Evolutionary conservation across 1,140 invertebrate species (phyloP), one percentile per base, ranked within the genome.

Genomic region (Ptiloglossa arizonensis): DNA sequence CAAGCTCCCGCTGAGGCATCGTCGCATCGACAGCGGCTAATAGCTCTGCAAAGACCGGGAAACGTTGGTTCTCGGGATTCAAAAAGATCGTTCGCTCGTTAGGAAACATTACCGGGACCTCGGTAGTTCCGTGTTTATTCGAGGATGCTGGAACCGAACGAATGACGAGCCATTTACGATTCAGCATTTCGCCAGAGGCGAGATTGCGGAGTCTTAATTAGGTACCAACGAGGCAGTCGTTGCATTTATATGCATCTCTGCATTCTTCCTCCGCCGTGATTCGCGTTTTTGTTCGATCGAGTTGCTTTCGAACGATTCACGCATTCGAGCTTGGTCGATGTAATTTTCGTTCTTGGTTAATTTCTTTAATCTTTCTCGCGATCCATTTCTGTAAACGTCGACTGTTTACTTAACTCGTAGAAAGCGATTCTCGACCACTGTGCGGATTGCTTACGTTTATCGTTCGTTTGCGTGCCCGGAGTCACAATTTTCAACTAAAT

Each of bases 331-430:
- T 6, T 35, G 56, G 29, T 29, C 17, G 19, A 59, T 59, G 27
- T 6, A 59, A 32, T 35, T 35, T 29, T n/a, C 17, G 5, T 54
- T 54, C 32, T 17, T 41, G 44, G 19, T 5, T 22, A 54, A 38
- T 48, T 54, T 27, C 38, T 15, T 38, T 64, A n/a, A 71, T 71
- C 44, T 35, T 35, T 63, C 32, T 29, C 32, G 44, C 54, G 59
- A 63, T 59, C 70, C 19, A 17, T 41, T 41, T 50, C 27, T 59
- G 29, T 29, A 50, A 17, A 72, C 22, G n/a, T 41, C 32, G 35
- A 29, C 56, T 13, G 56, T 17, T 59, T 29, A 59, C 35, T 32
- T 59, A 13, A 22, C 54, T 29, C 46, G 24, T 29, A 15, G 35
- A 73, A 38, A 46, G 32, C 52, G 29, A 64, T 22, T 63, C 46